Percentiles rank a stretch among this genome's conserved stretches.
phyloP scores from a whole-genome alignment of 1,140 invertebrate genomes.

The Scaptomyza hsui region DNA sequence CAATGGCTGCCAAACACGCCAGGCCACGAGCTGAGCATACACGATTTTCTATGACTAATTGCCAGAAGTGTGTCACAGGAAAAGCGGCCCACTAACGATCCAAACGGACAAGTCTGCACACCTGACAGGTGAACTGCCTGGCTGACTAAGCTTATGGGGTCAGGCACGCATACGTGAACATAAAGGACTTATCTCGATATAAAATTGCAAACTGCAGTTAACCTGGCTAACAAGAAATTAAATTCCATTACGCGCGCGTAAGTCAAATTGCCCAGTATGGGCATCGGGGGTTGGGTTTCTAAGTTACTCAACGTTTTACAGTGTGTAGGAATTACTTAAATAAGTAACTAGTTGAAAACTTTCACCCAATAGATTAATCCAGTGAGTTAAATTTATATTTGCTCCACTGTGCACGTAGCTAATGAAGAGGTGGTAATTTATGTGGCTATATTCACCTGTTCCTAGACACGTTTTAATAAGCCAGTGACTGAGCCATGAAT shows the following conservation, averaged over 20 bases:
- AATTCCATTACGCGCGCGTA: slow-evolving; percentile 71
- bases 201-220: slow-evolving; percentile 65
- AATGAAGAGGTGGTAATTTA: slow-evolving; percentile 83
- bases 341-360: too few species aligned
- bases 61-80: slow-evolving; percentile 81
- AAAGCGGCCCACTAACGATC: slow-evolving; percentile 21
- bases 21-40: slow-evolving; percentile 57
- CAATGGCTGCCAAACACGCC: slow-evolving; percentile 75
- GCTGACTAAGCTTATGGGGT: slow-evolving; percentile 52
- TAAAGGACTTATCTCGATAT: slow-evolving; percentile 63
- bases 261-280: slow-evolving; percentile 39
- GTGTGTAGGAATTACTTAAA: slow-evolving; percentile 1
- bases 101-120: slow-evolving; percentile 1
- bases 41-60: slow-evolving; percentile 80
- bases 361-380: too few species aligned
- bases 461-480: slow-evolving; percentile 77
- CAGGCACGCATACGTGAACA: slow-evolving; percentile 58
- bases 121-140: slow-evolving; percentile 28
- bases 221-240: slow-evolving; percentile 79
- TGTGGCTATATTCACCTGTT: slow-evolving; percentile 79
- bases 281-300: slow-evolving; percentile 11
- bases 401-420: slow-evolving; percentile 57
- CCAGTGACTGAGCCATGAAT: slow-evolving; percentile 63
- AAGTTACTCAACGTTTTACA: slow-evolving; percentile 21
- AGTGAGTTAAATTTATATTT: not conserved